Evolutionary conservation across 2,113 vertebrate genomes (phyloP).

Genomic region (Baryphthengus martii): DNA sequence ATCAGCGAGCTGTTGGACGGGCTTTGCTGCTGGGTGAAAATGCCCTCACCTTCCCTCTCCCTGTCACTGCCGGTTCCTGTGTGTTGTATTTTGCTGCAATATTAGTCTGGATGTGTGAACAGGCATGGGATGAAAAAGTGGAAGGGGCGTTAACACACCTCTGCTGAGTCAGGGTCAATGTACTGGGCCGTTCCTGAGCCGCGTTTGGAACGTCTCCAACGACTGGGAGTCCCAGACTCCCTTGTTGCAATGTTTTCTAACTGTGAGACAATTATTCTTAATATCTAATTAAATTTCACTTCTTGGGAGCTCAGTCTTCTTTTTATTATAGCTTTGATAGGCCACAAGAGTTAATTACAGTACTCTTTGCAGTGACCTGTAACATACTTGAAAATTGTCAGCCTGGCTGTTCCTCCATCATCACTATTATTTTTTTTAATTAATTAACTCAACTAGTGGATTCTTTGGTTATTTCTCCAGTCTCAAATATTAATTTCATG

Average conservation of each 20-base stretch:
- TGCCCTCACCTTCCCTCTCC: background rate
- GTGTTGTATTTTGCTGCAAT: background rate
- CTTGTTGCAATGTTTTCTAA: conserved; percentile 35
- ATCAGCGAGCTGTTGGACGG: background rate
- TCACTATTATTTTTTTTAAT: conserved; percentile 11
- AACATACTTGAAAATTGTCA: conserved; percentile 25
- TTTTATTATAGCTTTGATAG: conserved; percentile 30
- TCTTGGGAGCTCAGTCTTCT: conserved; percentile 8
- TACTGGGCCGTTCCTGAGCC: background rate
- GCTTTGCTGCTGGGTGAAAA: background rate
- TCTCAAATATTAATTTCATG: background rate
- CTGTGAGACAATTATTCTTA: conserved; percentile 50
- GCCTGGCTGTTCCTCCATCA: conserved; percentile 16
- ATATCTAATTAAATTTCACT: conserved; percentile 62
- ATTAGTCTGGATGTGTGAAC: background rate
- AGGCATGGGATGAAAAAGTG: background rate
- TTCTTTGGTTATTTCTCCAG: background rate
- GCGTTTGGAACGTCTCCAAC: background rate
- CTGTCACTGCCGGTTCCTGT: background rate
- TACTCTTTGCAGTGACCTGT: conserved; percentile 43
- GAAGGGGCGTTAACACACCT: background rate
- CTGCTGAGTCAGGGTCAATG: background rate
- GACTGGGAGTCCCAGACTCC: background rate
- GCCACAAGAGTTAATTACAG: conserved; percentile 63
- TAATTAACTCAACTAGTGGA: conserved; percentile 20